Base-by-base conservation (phyloP, 1,140 invertebrate genomes). In the Diorhabda elongata region DNA sequence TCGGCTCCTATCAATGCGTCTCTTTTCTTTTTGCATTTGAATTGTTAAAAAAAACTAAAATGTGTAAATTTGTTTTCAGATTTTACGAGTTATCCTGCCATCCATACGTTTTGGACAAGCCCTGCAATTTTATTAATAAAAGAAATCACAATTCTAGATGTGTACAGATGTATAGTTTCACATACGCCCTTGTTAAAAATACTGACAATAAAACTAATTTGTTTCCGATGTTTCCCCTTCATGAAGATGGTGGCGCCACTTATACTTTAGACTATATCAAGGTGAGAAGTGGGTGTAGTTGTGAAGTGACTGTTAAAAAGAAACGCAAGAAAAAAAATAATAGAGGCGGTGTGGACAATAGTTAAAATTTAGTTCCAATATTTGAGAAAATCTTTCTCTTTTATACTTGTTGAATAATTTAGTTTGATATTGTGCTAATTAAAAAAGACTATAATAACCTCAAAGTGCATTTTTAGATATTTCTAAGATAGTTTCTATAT, bases 81-180 rank as follows among this genome's bases (percentile, higher is more conserved):
- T 92, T 96, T 79, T 93, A 90, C 82, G 92, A 95, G 81, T 85
- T 90, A 57, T 92, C 91, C 2, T 95, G 93, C 79, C 85, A 86
- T 44, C 80, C 85, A 7, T 88, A 87, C 52, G 86, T 93, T 9
- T 85, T 87, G 69, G 86, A 90, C 75, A 87, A 87, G 75, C 91
- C 90, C 1, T 95, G 93, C 79, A 81, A 87, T 52, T 94, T 91
- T 81, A 84, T 94, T 69, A 89, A 93, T 79, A 85, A 87, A 65
- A 82, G 91, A 42, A 85, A 85, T 76, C 87, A 87, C 71, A 85
- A 87, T 62, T 93, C 92, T 3, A 83, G 85, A 74, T 96, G 93
- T 82, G 88, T 91, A 6, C 93, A 95, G 80, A 89, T 90, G 79
- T 92, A 90, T 81, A 91, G 90, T n/a, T 95, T 90, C 77, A 88